Base-by-base conservation (phyloP, 2,113 vertebrate genomes). In the Gambusia affinis region DNA sequence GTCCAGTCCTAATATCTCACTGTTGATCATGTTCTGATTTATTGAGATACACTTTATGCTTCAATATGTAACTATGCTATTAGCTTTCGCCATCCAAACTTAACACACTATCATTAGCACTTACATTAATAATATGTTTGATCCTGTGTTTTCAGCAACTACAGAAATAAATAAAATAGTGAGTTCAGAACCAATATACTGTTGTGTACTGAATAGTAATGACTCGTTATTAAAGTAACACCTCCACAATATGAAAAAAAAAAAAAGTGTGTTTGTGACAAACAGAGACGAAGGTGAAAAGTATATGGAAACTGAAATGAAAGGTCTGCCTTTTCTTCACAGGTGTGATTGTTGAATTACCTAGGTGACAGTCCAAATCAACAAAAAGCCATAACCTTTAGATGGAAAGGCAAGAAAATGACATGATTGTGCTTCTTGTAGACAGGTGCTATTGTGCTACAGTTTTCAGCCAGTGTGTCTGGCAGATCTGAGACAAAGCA, bases 311-410 rank as follows among this genome's bases (percentile, higher is more conserved):
- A 29, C 37, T 29, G 4, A 60, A 0, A n/a, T 60, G 15, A 14
- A 3, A 7, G 67, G 39, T 39, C 31, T 54, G 60, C 73, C 64
- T 39, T 54, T 47, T 10, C 37, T 61, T 70, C 69, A 78, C 33
- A 17, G 44, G 37, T 39, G 63, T 57, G 64, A 28, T 44, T 65
- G 35, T 47, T 0, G 15, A 67, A 24, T 84, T 72, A 73, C 44
- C 54, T n/a, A 60, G 33, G 37, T 70, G 80, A 76, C 69, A 70
- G 70, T 78, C 47, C 67, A 29, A 79, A 81, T 85, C 75, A 75
- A 64, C 79, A 29, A 72, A 72, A 78, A 79, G 67, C 62, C 22
- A 10, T 74, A 70, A 87, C 83, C 75, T 75, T 85, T 76, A 63
- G 70, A 77, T 60, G 6, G 2, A 60, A 54, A 75, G 70, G 54